Base-by-base conservation (phyloP, 2,888 invertebrate species). In the Amiota minor region DNA sequence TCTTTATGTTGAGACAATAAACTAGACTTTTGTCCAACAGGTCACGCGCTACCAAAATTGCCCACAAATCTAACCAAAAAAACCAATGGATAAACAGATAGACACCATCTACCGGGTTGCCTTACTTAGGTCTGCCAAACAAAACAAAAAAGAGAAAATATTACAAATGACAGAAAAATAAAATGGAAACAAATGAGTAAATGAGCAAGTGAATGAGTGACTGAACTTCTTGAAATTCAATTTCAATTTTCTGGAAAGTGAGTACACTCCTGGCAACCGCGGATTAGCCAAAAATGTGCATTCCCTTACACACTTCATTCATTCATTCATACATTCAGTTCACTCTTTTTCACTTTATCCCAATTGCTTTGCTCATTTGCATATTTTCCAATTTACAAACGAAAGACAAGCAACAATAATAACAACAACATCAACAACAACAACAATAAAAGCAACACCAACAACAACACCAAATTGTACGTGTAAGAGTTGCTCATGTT, bases 371-470 rank as follows among this genome's bases (percentile, higher is more conserved):
- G 9, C 53, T 86, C 78, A 87, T 87, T 87, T 87, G 85, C 87
- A 87, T 87, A 86, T 86, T 86, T 84, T 83, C 79, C 83, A 83
- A 87, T 86, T 86, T 83, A 79, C 78, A 80, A 81, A 35, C 62
- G 35, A 35, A 62, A 23, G 62, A 62, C 62, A 62, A 35, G 62
- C 62, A 62, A 62, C 59, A 59, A 53, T 16, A 59, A 6, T 18
- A 12, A 16, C 18, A 59, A 59, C 59, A 59, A 11, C 16, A 59
- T 9, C 56, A 16, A 56, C 56, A 56, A 56, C 11, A 56, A 56
- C 18, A 61, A 35, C 35, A 35, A 20, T 14, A 61, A 61, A 6
- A 61, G 14, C 61, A 35, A 35, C 23, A 9, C 10, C 11, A 23
- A 35, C 10, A 23, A 18, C 14, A 45, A 62, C 62, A 62, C n/a